Conservation (phyloP, 2,888 invertebrate species). For the Drosophila ezoana region DNA sequence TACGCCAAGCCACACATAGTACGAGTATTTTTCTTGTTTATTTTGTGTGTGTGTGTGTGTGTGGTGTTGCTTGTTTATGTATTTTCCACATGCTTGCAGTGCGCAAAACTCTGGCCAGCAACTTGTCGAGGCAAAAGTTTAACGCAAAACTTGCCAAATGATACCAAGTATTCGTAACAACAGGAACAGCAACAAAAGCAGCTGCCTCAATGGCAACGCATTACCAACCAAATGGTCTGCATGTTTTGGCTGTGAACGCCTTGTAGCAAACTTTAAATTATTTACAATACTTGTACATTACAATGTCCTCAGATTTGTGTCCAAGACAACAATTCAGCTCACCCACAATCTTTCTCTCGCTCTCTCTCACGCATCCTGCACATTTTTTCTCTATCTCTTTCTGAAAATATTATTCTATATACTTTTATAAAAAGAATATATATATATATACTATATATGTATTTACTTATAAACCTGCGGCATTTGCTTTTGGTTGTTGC, state of each 20-base stretch:
- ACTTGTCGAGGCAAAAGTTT: conserved; percentile 52
- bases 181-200: conserved; percentile 32
- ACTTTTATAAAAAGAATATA: conserved; percentile 4
- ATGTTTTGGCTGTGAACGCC: conserved; percentile 54
- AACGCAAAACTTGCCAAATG: conserved; percentile 65
- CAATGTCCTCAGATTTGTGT: conserved; percentile 50
- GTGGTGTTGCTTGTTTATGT: conserved; percentile 13
- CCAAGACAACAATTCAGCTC: conserved; percentile 47
- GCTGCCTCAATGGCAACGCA: conserved; percentile 54
- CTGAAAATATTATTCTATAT: conserved; percentile 27
- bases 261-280: conserved; percentile 70
- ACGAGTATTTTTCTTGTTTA: conserved; percentile 6
- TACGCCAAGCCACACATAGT: conserved; percentile 31
- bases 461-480: conserved; percentile 27
- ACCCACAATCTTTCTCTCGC: background rate
- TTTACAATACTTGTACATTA: conserved; percentile 65
- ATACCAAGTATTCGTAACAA: conserved; percentile 55
- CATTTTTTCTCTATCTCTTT: conserved; percentile 4
- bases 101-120: conserved; percentile 36
- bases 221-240: conserved; percentile 64
- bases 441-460: conserved; percentile 11
- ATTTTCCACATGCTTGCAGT: conserved; percentile 38
- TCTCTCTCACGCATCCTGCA: background rate
- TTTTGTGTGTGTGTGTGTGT: background rate
- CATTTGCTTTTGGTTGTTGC: conserved; percentile 20